phyloP scores from a whole-genome alignment of 2,797 vertebrate species.

The Vespertilio murinus region DNA sequence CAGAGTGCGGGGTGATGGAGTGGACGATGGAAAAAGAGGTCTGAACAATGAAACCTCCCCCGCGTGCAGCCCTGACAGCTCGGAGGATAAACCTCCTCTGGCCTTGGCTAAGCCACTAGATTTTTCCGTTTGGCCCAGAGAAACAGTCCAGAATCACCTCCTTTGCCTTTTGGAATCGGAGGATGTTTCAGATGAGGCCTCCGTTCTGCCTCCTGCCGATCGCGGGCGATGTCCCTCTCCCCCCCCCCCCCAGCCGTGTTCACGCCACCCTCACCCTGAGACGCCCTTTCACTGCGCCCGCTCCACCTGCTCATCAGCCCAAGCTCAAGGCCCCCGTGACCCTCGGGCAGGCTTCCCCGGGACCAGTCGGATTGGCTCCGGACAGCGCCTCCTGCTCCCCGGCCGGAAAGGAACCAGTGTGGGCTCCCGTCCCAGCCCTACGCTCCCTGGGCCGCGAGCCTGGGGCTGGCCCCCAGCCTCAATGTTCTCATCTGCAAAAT shows the following conservation, averaged over 20 bases:
- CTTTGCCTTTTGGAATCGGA: slow-evolving; percentile 18
- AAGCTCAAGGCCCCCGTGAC: background rate
- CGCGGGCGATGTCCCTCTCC: background rate
- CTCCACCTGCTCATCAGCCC: background rate
- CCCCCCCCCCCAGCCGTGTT: background rate
- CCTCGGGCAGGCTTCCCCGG: background rate
- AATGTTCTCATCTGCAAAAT: background rate
- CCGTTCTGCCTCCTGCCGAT: background rate
- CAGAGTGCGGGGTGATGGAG: slow-evolving; percentile 65
- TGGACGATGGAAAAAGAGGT: slow-evolving; percentile 68
- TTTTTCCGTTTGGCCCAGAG: slow-evolving; percentile 30
- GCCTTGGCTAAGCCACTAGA: background rate
- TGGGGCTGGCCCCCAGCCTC: accelerated
- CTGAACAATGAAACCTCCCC: slow-evolving; percentile 60
- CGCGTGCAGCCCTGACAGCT: slow-evolving; percentile 2
- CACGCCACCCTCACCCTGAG: background rate
- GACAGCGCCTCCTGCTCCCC: background rate
- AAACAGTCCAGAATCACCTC: slow-evolving; percentile 37
- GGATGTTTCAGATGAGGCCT: background rate
- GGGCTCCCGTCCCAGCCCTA: background rate
- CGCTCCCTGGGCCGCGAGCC: background rate
- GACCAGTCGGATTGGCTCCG: background rate
- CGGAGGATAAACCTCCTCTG: slow-evolving; percentile 44
- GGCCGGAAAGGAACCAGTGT: background rate
- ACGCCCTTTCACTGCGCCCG: background rate